Evolutionary conservation across 1,140 invertebrate species (phyloP).

Genomic region (Papilio machaon): DNA sequence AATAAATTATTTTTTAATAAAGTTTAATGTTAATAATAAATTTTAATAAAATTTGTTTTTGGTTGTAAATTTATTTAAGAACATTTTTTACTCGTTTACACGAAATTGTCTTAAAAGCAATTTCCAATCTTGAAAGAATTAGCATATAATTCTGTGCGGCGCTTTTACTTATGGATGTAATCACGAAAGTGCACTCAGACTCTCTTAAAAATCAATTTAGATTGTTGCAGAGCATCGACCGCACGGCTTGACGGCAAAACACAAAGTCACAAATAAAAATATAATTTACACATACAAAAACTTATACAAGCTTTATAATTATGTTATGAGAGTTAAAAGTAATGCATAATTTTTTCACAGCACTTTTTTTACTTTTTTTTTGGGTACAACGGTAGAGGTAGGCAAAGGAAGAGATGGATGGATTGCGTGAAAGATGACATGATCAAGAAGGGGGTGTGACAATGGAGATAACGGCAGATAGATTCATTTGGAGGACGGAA

Average conservation of each 20-base stretch:
- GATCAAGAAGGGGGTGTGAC: too few relatives aligned
- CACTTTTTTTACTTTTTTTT: not conserved
- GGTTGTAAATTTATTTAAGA: not conserved
- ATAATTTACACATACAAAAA: not conserved
- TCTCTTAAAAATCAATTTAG: conserved; percentile 11
- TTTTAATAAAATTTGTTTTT: not conserved
- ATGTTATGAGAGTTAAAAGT: not conserved
- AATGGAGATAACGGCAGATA: too few relatives aligned
- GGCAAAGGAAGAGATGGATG: not conserved
- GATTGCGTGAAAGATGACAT: too few relatives aligned
- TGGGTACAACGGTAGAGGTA: not conserved
- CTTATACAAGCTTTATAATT: not conserved
- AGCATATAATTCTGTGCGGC: conserved; percentile 20
- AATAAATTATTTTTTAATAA: not conserved
- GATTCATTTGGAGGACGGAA: too few relatives aligned
- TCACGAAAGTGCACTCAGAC: conserved; percentile 6
- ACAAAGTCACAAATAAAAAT: not conserved
- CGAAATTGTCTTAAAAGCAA: conserved; percentile 8
- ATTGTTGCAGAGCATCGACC: conserved; percentile 5
- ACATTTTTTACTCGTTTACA: not conserved
- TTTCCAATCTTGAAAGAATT: conserved; percentile 15
- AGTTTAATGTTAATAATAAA: not conserved
- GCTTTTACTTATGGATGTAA: conserved; percentile 11
- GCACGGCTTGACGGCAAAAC: not conserved
- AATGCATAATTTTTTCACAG: not conserved